Evolutionary conservation across 2,113 vertebrate species (phyloP).

Genomic region (Eulemur macaco): DNA sequence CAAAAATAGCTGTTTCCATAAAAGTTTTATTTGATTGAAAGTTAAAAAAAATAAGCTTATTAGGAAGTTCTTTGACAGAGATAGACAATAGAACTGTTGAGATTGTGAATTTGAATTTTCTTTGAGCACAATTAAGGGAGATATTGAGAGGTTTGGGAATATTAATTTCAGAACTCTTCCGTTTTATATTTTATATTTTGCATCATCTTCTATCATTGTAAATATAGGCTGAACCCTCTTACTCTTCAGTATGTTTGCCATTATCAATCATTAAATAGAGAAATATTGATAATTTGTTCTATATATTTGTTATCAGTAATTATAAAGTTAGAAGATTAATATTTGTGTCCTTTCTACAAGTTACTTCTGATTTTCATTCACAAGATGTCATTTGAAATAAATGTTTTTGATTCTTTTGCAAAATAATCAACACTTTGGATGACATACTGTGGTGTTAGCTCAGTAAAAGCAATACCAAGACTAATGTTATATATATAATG

Average conservation of each 20-base stretch:
- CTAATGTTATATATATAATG: neutral
- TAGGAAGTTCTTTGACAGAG: neutral
- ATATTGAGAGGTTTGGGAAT: constrained; percentile 32
- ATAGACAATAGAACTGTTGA: neutral
- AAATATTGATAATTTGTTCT: neutral
- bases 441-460: neutral
- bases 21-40: constrained; percentile 11
- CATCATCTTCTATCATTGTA: neutral
- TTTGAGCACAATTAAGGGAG: neutral
- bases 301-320: neutral
- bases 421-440: neutral
- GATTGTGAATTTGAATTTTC: neutral
- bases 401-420: neutral
- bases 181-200: constrained; percentile 39
- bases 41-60: neutral
- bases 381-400: neutral
- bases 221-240: neutral
- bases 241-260: neutral
- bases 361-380: constrained; percentile 12
- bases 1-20: neutral
- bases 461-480: neutral
- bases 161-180: neutral
- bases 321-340: neutral
- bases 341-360: neutral
- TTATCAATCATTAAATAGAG: neutral